Percentiles rank a stretch among this genome's conserved stretches.
phyloP scores from a whole-genome alignment of 2,888 invertebrate species.

The Chesias legatella region DNA sequence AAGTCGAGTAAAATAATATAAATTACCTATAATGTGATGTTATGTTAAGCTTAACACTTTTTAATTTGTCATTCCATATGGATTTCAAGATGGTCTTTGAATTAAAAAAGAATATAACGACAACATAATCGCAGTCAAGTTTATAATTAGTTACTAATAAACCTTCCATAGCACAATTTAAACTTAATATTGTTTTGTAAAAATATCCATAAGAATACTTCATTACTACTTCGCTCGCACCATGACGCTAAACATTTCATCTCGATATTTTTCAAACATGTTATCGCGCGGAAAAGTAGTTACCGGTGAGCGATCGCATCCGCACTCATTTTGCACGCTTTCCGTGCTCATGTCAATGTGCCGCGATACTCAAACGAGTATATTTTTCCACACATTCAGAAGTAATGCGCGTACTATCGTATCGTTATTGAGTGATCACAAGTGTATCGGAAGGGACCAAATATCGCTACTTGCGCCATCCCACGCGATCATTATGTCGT shows the following conservation, averaged over 20 bases:
- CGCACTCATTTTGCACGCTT: conserved; percentile 57
- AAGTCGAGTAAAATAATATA: no score
- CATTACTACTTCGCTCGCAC: conserved; percentile 4
- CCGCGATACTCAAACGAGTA: conserved; percentile 34
- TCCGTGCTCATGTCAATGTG: conserved; percentile 43
- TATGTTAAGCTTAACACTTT: no score
- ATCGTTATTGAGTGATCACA: conserved; percentile 64
- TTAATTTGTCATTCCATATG: no score
- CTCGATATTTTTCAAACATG: conserved; percentile 56
- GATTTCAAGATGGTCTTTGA: no score
- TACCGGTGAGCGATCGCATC: conserved; percentile 73
- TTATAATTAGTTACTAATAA: no score
- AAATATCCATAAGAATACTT: neutral
- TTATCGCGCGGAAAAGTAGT: conserved; percentile 74
- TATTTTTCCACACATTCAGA: conserved; percentile 28
- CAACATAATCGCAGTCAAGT: no score
- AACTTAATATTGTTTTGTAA: no score
- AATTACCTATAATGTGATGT: no score
- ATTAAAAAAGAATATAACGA: no score
- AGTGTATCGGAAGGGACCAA: conserved; percentile 45
- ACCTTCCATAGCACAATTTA: no score
- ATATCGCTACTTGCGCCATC: conserved; percentile 25
- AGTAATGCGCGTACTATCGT: conserved; percentile 47
- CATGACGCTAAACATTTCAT: conserved; percentile 15
- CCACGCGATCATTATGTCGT: conserved; percentile 28